Evolutionary conservation across 2,888 invertebrate species (phyloP).

Genomic region (Hofmannophila pseudospretella): DNA sequence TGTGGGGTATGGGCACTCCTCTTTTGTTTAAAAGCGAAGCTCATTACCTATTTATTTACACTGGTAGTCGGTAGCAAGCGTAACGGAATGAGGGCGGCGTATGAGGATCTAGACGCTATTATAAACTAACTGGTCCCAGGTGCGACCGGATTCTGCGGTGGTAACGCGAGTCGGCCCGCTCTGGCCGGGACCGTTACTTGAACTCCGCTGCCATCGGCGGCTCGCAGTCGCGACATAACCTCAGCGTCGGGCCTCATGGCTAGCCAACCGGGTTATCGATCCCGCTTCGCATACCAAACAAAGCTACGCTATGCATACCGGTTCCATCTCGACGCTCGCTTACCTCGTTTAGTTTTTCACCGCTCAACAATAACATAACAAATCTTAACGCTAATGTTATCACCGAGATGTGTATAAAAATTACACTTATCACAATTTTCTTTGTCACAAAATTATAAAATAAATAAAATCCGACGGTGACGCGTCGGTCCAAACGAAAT

Average conservation of each 20-base stretch:
- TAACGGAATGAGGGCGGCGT: slow-evolving; percentile 70
- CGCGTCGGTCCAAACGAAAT: slow-evolving; percentile 61
- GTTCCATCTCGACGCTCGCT: slow-evolving; percentile 33
- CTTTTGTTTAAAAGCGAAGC: slow-evolving; percentile 57
- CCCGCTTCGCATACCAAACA: slow-evolving; percentile 66
- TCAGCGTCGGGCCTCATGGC: slow-evolving; percentile 75
- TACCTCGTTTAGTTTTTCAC: slow-evolving; percentile 69
- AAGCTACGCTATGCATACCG: slow-evolving; percentile 38
- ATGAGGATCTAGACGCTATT: slow-evolving; percentile 69
- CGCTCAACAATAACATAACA: slow-evolving; percentile 71
- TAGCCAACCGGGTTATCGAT: slow-evolving; percentile 75
- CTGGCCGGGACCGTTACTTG: slow-evolving; percentile 69
- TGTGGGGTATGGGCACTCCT: slow-evolving; percentile 56
- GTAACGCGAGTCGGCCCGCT: slow-evolving; percentile 60
- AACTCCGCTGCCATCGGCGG: slow-evolving; percentile 62
- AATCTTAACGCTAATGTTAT: slow-evolving; percentile 73
- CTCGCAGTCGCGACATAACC: slow-evolving; percentile 72
- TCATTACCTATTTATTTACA: slow-evolving; percentile 70
- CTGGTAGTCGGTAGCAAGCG: slow-evolving; percentile 60
- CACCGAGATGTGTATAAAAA: slow-evolving; percentile 73
- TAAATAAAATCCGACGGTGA: slow-evolving; percentile 71
- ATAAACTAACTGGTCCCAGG: slow-evolving; percentile 65
- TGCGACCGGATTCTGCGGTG: slow-evolving; percentile 67
- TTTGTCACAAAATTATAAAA: slow-evolving; percentile 69
- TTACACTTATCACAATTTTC: slow-evolving; percentile 76